phyloP scores from a whole-genome alignment of 2,113 vertebrate species.

The Eudorcas thomsonii region DNA sequence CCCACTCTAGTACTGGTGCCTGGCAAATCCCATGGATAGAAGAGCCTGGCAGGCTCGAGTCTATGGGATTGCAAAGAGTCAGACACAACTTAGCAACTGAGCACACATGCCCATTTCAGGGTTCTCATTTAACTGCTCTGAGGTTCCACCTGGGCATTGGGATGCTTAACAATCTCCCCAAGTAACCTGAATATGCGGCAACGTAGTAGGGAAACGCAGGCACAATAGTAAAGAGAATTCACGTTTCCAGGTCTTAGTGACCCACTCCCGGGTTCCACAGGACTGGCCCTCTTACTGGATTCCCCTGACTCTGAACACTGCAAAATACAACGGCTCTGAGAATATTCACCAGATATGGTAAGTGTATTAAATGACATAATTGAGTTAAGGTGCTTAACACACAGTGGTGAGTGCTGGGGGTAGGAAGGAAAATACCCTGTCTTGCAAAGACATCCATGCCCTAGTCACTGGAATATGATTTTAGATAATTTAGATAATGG shows the following conservation, averaged over 20 bases:
- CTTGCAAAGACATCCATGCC: neutral
- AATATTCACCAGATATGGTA: neutral
- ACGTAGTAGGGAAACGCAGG: neutral
- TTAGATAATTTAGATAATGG: neutral
- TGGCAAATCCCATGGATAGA: neutral
- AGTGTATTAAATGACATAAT: neutral
- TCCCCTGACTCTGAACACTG: neutral
- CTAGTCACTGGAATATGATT: neutral
- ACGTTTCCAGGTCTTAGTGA: neutral
- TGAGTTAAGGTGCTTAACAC: neutral
- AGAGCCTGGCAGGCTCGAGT: neutral
- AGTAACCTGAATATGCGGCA: neutral
- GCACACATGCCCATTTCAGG: fast-evolving
- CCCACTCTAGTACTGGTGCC: neutral
- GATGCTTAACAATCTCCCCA: neutral
- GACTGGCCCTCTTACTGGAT: neutral
- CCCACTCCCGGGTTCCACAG: neutral
- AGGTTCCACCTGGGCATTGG: neutral
- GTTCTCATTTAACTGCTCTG: neutral
- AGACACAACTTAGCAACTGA: neutral
- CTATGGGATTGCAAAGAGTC: neutral
- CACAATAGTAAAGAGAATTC: neutral
- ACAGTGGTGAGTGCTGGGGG: neutral
- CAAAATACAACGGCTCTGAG: neutral
- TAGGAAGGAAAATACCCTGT: neutral